Percentiles rank a stretch among this genome's conserved stretches.
Conservation (phyloP, 2,113 vertebrate species). For the Dipodomys spectabilis region DNA sequence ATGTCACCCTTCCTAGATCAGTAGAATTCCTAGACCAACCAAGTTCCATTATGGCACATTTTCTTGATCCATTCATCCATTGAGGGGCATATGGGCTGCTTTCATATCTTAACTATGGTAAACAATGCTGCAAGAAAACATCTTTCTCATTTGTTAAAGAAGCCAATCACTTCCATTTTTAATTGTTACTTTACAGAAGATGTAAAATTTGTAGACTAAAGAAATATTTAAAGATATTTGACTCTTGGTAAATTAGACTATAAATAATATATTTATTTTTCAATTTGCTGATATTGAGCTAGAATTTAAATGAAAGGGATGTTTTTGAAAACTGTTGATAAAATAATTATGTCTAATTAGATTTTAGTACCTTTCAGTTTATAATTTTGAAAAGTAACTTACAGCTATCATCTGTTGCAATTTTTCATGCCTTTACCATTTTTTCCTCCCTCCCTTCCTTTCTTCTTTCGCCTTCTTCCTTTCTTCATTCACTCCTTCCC, state of each 20-base stretch:
- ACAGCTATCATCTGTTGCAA: not conserved
- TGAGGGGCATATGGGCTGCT: too few relatives aligned
- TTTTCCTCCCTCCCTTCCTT: not conserved
- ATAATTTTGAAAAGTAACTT: not conserved
- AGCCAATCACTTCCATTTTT: not conserved
- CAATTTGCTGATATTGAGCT: not conserved
- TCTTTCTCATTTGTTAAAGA: not conserved
- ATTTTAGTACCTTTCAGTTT: not conserved
- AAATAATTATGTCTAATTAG: not conserved
- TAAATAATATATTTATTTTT: not conserved
- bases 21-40: too few relatives aligned
- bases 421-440: not conserved
- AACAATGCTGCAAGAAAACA: too few relatives aligned
- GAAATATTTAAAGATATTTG: not conserved
- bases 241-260: not conserved
- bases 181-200: not conserved
- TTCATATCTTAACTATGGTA: too few relatives aligned
- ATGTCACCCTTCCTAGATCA: too few relatives aligned
- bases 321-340: not conserved
- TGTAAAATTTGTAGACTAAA: not conserved
- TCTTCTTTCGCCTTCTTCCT: too few relatives aligned
- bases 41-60: too few relatives aligned
- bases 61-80: too few relatives aligned
- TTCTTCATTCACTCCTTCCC: not conserved
- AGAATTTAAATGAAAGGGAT: not conserved